Conservation (phyloP, 2,113 vertebrate species). For the Dryoscopus gambensis region DNA sequence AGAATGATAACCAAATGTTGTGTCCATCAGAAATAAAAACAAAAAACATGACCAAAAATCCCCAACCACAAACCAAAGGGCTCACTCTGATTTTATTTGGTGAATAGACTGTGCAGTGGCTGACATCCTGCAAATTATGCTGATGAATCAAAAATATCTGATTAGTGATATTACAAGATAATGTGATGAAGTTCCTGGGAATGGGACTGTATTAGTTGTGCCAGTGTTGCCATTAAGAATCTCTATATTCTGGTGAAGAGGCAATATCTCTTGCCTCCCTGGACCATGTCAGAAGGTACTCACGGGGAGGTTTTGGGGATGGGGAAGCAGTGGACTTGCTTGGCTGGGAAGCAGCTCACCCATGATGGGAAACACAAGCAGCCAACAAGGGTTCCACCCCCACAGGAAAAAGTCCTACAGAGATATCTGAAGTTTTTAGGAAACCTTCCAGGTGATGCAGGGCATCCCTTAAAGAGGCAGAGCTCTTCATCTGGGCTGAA, state of each 20-base stretch:
- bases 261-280: neutral
- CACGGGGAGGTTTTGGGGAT: neutral
- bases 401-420: neutral
- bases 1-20: neutral
- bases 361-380: neutral
- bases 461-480: neutral
- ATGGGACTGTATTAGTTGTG: neutral
- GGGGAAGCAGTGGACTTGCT: neutral
- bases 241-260: neutral
- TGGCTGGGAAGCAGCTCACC: rapidly evolving
- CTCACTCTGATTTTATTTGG: neutral
- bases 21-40: neutral
- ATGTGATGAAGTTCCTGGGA: neutral
- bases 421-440: neutral
- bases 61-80: neutral
- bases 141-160: neutral
- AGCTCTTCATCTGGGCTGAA: neutral
- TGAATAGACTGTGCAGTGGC: neutral
- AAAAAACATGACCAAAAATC: neutral
- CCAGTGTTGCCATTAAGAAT: neutral
- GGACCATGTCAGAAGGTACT: neutral
- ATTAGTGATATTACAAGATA: neutral
- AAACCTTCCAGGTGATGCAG: neutral
- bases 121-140: neutral
- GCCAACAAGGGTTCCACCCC: neutral